phyloP scores from a whole-genome alignment of 2,888 invertebrate genomes.

The Drosophila neutralis region DNA sequence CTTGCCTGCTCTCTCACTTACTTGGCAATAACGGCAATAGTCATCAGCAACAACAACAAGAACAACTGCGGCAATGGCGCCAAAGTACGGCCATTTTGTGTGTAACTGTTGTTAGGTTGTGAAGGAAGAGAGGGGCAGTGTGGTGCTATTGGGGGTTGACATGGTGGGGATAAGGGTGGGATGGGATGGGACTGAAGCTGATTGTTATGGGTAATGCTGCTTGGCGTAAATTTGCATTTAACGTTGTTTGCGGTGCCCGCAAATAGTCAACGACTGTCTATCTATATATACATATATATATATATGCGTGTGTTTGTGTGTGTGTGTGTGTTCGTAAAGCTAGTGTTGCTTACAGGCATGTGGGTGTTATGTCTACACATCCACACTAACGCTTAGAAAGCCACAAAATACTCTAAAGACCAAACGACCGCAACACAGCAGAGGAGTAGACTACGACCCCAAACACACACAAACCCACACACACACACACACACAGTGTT shows the following conservation, averaged over 20 bases:
- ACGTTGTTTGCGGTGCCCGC: slow-evolving; percentile 81
- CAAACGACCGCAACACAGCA: slow-evolving; percentile 63
- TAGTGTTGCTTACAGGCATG: slow-evolving; percentile 30
- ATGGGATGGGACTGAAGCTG: not conserved
- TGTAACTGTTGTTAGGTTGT: slow-evolving; percentile 49
- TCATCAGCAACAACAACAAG: slow-evolving; percentile 50
- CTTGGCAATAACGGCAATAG: slow-evolving; percentile 78
- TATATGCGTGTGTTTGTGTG: slow-evolving; percentile 2
- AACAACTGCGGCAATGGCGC: slow-evolving; percentile 71
- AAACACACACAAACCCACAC: slow-evolving; percentile 27
- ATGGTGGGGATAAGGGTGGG: not conserved
- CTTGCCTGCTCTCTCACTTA: slow-evolving; percentile 21
- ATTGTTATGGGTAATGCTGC: slow-evolving; percentile 32
- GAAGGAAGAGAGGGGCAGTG: not conserved
- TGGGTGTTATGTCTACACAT: slow-evolving; percentile 23
- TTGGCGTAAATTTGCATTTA: slow-evolving; percentile 80
- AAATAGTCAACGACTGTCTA: slow-evolving; percentile 66
- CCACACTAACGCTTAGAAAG: slow-evolving; percentile 69
- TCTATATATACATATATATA: slow-evolving; percentile 9
- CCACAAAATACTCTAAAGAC: slow-evolving; percentile 74
- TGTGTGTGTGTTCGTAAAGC: slow-evolving; percentile 12
- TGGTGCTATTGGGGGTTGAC: slow-evolving; percentile 1
- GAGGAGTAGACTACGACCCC: slow-evolving; percentile 36
- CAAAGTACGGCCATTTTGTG: slow-evolving; percentile 79
- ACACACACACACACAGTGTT: not conserved